A percentile compares a stretch with the other conserved stretches of the same genome.
Evolutionary conservation across 2,888 invertebrate species (phyloP).

Genomic region (Oxystoma pomonae): DNA sequence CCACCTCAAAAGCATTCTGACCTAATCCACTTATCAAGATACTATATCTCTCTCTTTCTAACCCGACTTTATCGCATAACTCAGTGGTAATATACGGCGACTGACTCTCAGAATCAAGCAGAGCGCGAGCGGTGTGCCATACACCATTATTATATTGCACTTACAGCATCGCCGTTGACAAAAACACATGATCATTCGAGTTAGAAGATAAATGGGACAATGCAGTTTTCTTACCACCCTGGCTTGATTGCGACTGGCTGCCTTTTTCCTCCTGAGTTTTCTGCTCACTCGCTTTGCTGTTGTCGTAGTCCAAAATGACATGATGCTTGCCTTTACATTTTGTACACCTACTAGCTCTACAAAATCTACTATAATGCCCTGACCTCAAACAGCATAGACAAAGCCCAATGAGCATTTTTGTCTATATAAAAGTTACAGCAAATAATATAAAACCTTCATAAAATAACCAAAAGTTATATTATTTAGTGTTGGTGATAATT

Average conservation of each 20-base stretch:
- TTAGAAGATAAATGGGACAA: neutral
- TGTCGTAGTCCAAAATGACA: neutral
- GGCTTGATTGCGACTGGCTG: too few relatives aligned
- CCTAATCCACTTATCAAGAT: slow-evolving; percentile 1
- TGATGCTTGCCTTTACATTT: neutral
- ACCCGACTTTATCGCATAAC: neutral
- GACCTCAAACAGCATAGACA: neutral
- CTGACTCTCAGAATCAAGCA: slow-evolving; percentile 13
- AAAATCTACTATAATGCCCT: too few relatives aligned
- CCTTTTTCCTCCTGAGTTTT: too few relatives aligned
- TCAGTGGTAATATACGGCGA: slow-evolving; percentile 10
- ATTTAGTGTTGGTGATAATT: too few relatives aligned
- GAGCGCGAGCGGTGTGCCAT: slow-evolving; percentile 4
- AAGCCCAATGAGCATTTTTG: too few relatives aligned
- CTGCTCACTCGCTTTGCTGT: neutral
- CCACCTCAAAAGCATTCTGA: neutral
- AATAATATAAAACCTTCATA: too few relatives aligned
- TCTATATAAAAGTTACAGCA: too few relatives aligned
- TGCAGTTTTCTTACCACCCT: neutral
- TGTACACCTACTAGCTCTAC: neutral
- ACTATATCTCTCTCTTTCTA: neutral
- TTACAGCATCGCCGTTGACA: slow-evolving; percentile 6
- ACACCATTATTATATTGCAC: slow-evolving; percentile 6
- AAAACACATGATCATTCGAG: slow-evolving; percentile 4
- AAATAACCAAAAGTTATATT: too few relatives aligned